These are phyloP conservation scores for Sesamia nonagrioides DNA, from an alignment of 1,140 invertebrate species.

Conservation along the genomic window DNA sequence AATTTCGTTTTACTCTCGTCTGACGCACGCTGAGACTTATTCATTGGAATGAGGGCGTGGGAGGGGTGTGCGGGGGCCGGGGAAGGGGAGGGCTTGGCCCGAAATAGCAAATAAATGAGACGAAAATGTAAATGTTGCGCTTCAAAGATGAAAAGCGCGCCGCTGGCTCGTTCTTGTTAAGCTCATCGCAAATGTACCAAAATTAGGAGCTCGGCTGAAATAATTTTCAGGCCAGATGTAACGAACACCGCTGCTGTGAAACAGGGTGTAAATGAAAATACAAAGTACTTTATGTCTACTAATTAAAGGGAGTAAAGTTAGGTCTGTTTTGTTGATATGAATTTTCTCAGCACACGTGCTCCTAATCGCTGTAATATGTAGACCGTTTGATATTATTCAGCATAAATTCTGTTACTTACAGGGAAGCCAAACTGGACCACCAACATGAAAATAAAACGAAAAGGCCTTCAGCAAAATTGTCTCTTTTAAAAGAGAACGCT, in stretches of 20 bases:
- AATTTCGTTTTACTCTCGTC: conserved; percentile 85
- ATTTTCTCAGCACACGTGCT: conserved; percentile 25
- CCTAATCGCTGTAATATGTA: neutral
- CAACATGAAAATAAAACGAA: neutral
- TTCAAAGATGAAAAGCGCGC: conserved; percentile 86
- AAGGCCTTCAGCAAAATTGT: neutral
- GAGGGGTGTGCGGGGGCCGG: conserved; percentile 59
- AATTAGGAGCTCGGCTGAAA: conserved; percentile 84
- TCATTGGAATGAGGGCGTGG: conserved; percentile 76
- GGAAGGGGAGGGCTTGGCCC: conserved; percentile 70
- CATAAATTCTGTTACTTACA: conserved; percentile 24
- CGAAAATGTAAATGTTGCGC: conserved; percentile 87
- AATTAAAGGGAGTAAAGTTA: conserved; percentile 44
- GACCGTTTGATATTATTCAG: neutral
- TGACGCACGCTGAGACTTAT: conserved; percentile 84
- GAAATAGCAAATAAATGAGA: conserved; percentile 88
- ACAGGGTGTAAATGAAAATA: conserved; percentile 58
- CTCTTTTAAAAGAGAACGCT: neutral
- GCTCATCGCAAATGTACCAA: conserved; percentile 86
- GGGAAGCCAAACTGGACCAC: neutral
- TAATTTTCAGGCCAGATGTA: conserved; percentile 84
- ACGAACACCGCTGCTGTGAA: conserved; percentile 57
- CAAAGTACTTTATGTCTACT: conserved; percentile 42
- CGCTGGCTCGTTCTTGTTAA: conserved; percentile 83
- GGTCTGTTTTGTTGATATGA: conserved; percentile 26